Conservation (phyloP, 2,113 vertebrate genomes). For the Parotia lawesii region DNA sequence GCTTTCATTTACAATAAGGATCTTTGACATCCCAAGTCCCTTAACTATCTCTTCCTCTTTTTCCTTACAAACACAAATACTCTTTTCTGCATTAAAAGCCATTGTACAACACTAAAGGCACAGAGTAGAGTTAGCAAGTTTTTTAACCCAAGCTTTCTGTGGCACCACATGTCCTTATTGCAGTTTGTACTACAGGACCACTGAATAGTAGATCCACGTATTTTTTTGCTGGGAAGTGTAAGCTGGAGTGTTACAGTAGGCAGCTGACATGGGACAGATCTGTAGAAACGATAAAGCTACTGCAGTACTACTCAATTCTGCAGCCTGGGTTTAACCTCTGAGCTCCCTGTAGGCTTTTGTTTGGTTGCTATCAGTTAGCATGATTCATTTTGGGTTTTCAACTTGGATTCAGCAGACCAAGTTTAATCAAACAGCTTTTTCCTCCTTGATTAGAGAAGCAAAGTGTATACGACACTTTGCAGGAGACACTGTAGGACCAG, state of each 20-base stretch:
- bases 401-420: neutral
- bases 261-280: neutral
- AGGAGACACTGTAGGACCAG: neutral
- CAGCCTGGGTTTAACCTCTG: neutral
- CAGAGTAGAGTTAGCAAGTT: neutral
- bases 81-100: neutral
- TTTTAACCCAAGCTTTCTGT: neutral
- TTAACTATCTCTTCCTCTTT: neutral
- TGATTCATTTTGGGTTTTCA: neutral
- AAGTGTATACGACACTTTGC: neutral
- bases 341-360: neutral
- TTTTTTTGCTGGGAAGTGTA: neutral
- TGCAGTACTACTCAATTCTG: neutral
- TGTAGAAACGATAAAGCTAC: neutral
- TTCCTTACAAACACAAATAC: neutral
- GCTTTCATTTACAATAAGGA: neutral
- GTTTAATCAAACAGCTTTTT: neutral
- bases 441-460: neutral
- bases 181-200: neutral
- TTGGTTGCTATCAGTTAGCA: neutral
- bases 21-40: neutral
- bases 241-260: neutral
- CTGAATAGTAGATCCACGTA: neutral
- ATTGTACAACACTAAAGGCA: neutral
- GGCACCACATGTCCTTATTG: accelerated